A percentile compares a stretch with the other conserved stretches of the same genome.
Evolutionary conservation across 2,888 invertebrate genomes (phyloP).

Genomic region (Chymomyza amoena): DNA sequence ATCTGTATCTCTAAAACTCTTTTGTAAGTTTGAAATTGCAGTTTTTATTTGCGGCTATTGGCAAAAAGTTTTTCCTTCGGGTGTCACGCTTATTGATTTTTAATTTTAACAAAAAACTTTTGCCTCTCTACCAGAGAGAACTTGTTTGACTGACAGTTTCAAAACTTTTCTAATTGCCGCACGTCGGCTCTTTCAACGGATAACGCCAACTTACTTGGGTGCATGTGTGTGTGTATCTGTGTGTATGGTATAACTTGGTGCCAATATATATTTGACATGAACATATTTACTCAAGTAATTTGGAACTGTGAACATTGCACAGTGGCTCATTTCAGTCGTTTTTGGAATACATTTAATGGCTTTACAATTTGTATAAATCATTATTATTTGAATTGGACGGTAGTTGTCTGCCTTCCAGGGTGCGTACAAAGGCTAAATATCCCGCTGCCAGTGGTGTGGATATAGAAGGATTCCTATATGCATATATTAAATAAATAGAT

Average conservation of each 20-base stretch:
- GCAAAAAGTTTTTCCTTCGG: slow-evolving; percentile 35
- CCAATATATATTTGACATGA: slow-evolving; percentile 49
- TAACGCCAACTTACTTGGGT: background rate
- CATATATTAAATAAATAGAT: too few species aligned
- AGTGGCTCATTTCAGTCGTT: background rate
- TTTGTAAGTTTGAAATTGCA: slow-evolving; percentile 53
- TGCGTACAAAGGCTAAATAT: too few species aligned
- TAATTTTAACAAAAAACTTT: slow-evolving; percentile 44
- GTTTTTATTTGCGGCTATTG: slow-evolving; percentile 50
- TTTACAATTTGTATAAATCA: too few species aligned
- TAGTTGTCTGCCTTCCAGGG: too few species aligned
- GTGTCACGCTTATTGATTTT: slow-evolving; percentile 59
- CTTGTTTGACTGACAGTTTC: slow-evolving; percentile 52
- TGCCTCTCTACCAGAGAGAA: background rate
- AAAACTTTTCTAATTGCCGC: slow-evolving; percentile 68
- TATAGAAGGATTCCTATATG: too few species aligned
- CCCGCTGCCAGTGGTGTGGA: too few species aligned
- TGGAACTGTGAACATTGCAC: slow-evolving; percentile 6
- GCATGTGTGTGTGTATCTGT: slow-evolving; percentile 17
- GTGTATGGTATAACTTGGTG: slow-evolving; percentile 27
- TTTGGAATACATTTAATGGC: too few species aligned
- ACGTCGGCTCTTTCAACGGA: slow-evolving; percentile 11
- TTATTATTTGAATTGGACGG: too few species aligned
- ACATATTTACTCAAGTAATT: slow-evolving; percentile 65
- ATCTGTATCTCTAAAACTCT: too few species aligned